Conservation (phyloP, 2,113 vertebrate genomes). For the Noturus placidus region DNA sequence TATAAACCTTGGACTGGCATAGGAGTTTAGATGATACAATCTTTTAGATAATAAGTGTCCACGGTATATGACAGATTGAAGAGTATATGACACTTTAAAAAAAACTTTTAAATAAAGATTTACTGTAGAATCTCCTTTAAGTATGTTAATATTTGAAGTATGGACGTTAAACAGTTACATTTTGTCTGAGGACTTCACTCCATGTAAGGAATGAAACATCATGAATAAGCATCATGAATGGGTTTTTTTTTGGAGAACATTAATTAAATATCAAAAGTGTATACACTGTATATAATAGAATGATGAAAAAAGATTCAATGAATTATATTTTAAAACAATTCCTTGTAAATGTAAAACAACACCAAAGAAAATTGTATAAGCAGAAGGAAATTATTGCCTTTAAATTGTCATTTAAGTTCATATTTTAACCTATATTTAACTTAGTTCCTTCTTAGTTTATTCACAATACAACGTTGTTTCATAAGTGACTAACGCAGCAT, state of each 20-base stretch:
- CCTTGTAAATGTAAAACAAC: neutral
- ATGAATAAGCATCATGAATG: neutral
- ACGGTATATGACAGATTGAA: neutral
- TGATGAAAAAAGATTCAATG: neutral
- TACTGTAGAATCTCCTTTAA: neutral
- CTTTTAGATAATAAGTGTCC: neutral
- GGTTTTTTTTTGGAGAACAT: neutral
- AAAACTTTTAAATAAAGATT: neutral
- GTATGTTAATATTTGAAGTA: neutral
- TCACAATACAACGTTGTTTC: neutral
- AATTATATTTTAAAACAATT: neutral
- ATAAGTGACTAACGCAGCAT: neutral
- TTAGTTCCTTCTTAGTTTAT: neutral
- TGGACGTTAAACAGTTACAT: neutral
- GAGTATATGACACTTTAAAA: neutral
- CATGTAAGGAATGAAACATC: neutral
- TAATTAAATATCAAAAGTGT: neutral
- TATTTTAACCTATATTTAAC: neutral
- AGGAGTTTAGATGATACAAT: neutral
- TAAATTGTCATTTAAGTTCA: neutral
- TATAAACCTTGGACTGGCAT: constrained; percentile 8
- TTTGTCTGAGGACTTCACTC: neutral
- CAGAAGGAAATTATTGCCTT: neutral
- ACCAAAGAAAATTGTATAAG: neutral
- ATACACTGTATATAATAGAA: neutral